phyloP scores from a whole-genome alignment of 2,888 invertebrate genomes.

The Matsumyia berberina region DNA sequence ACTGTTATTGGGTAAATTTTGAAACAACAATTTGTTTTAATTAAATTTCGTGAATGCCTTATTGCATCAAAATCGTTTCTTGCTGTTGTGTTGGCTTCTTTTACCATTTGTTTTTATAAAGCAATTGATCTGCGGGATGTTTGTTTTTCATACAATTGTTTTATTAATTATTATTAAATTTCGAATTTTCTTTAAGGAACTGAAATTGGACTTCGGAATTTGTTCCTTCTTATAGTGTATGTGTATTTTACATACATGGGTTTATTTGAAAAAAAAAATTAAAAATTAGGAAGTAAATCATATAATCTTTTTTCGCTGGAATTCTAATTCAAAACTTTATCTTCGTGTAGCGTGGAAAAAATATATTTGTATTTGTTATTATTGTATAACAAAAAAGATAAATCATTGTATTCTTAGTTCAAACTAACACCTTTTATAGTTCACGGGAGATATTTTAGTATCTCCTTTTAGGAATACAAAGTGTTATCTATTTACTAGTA shows the following conservation, averaged over 20 bases:
- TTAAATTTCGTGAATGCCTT: background rate
- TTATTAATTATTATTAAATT: conserved; percentile 11
- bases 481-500: conserved; percentile 49
- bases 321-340: conserved; percentile 61
- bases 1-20: conserved; percentile 8
- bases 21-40: conserved; percentile 14
- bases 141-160: conserved; percentile 15
- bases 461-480: conserved; percentile 65
- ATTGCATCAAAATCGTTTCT: conserved; percentile 10
- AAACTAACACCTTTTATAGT: conserved; percentile 57
- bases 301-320: conserved; percentile 57
- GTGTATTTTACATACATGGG: background rate
- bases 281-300: conserved; percentile 7
- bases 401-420: conserved; percentile 27
- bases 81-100: conserved; percentile 11
- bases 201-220: conserved; percentile 31
- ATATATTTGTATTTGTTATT: conserved; percentile 1
- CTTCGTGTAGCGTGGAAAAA: conserved; percentile 10
- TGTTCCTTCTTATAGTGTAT: conserved; percentile 16
- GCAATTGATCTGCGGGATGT: background rate
- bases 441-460: conserved; percentile 44
- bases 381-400: conserved; percentile 23
- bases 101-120: conserved; percentile 19
- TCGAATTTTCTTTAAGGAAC: conserved; percentile 17
- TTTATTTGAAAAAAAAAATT: conserved; percentile 28